These are phyloP conservation scores for Trichonephila inaurata DNA, from an alignment of 1,140 invertebrate species.

Conservation along the genomic window DNA sequence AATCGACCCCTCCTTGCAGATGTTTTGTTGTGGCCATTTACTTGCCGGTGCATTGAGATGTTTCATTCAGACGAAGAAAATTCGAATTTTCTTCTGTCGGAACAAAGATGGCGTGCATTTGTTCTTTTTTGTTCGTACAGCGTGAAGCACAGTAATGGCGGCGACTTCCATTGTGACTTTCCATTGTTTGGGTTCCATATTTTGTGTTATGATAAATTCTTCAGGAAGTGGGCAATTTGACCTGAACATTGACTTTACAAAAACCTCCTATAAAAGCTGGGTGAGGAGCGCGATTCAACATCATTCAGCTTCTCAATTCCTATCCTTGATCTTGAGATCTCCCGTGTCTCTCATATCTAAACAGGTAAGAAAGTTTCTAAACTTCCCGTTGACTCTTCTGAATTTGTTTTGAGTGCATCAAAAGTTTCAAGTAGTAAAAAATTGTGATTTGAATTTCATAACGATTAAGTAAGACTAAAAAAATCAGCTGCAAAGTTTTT, in stretches of 20 bases:
- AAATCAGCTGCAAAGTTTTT: background rate
- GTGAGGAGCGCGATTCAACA: background rate
- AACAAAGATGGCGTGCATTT: constrained; percentile 41
- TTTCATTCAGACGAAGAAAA: constrained; percentile 31
- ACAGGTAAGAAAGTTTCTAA: constrained; percentile 1
- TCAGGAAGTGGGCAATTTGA: constrained; percentile 56
- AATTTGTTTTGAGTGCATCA: background rate
- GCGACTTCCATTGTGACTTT: constrained; percentile 30
- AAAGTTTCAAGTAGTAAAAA: background rate
- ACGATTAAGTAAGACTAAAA: background rate
- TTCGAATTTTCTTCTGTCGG: background rate
- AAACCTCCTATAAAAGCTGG: background rate
- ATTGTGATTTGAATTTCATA: background rate
- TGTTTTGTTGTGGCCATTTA: background rate
- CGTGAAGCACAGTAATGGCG: constrained; percentile 34
- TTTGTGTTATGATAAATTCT: constrained; percentile 17
- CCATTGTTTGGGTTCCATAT: background rate
- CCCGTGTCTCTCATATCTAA: background rate
- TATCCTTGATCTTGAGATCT: background rate
- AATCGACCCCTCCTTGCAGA: background rate
- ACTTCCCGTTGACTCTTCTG: background rate
- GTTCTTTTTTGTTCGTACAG: constrained; percentile 12
- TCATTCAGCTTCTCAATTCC: constrained; percentile 7
- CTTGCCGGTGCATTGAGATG: background rate
- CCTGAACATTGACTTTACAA: constrained; percentile 48